These are phyloP conservation scores for Cryptus armator DNA, from an alignment of 2,888 invertebrate genomes.

Conservation along the genomic window DNA sequence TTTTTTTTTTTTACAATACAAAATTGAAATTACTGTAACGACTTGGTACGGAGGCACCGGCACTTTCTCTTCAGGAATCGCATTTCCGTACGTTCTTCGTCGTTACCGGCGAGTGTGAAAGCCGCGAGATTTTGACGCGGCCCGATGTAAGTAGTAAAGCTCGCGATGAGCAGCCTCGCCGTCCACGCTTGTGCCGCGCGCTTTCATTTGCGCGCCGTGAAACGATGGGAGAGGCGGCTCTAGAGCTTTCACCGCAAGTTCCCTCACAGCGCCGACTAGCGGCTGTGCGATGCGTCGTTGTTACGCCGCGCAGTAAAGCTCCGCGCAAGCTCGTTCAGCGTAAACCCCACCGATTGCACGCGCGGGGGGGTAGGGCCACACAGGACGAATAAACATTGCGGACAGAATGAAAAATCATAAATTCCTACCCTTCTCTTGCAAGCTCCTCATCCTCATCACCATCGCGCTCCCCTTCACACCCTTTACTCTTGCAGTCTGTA, in stretches of 20 bases:
- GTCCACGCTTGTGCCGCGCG: constrained; percentile 67
- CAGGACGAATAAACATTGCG: constrained; percentile 65
- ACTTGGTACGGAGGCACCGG: constrained; percentile 78
- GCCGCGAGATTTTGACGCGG: constrained; percentile 58
- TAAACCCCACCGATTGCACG: constrained; percentile 46
- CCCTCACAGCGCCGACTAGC: constrained; percentile 81
- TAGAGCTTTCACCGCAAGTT: constrained; percentile 78
- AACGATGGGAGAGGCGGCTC: constrained; percentile 62
- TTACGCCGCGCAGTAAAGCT: constrained; percentile 66
- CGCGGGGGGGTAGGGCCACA: neutral
- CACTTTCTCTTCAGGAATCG: constrained; percentile 83
- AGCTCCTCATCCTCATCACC: neutral
- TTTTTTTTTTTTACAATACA: constrained; percentile 37
- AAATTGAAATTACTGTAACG: constrained; percentile 62
- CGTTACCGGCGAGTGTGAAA: constrained; percentile 59
- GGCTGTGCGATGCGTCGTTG: constrained; percentile 72
- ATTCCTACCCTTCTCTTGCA: constrained; percentile 32
- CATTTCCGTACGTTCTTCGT: constrained; percentile 74
- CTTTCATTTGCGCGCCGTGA: constrained; percentile 75
- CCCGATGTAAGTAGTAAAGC: constrained; percentile 60
- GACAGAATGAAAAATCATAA: constrained; percentile 68
- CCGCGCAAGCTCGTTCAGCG: constrained; percentile 75
- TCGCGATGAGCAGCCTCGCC: constrained; percentile 53
- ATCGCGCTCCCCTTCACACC: neutral
- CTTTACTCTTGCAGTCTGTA: constrained; percentile 22